Evolutionary conservation across 2,888 invertebrate species (phyloP), one percentile per base, ranked within the genome.

Genomic region (Stenchaetothrips biformis): DNA sequence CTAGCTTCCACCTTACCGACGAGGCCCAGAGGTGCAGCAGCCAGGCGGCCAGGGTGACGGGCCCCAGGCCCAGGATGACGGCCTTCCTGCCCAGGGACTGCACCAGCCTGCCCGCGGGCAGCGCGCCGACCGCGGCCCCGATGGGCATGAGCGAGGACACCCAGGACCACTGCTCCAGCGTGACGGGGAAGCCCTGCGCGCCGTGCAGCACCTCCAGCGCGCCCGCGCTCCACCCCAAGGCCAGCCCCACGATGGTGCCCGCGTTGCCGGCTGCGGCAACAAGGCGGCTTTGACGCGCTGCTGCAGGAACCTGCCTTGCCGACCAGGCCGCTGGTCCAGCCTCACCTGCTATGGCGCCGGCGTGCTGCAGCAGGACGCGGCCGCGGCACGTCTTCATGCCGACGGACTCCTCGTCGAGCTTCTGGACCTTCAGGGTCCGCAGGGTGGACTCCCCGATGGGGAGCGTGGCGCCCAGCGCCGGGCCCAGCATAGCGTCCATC

Each of bases 91-190:
- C 67, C 67, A 74, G 67, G 9, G 25, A 11, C 21, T 25, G 25
- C 67, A 74, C 67, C 21, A 74, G 67, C 67, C 67, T 7, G 25
- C 67, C 25, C 9, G 25, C 21, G 67, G 67, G 11, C 21, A 21
- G 11, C 2, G 67, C 21, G 67, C 67, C 67, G 67, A 25, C 11
- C 7, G 8, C 21, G 21, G 9, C 67, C 25, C 67, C 67, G 67
- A 74, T 7, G 25, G 21, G 21, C 21, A 11, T 25, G 9, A 74
- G 67, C 25, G 67, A 74, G 21, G 67, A 21, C 25, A 74, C 67
- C 67, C 67, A 74, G 67, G 67, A 74, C 67, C 67, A 74, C 67
- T 74, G 25, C 67, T 74, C 67, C 21, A 21, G n/a, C 21, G 21
- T 8, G 21, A 74, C 25, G 67, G 1, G 9, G 25, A 74, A 74